phyloP scores from a whole-genome alignment of 1,140 invertebrate genomes.

The Zaprionus vittiger region DNA sequence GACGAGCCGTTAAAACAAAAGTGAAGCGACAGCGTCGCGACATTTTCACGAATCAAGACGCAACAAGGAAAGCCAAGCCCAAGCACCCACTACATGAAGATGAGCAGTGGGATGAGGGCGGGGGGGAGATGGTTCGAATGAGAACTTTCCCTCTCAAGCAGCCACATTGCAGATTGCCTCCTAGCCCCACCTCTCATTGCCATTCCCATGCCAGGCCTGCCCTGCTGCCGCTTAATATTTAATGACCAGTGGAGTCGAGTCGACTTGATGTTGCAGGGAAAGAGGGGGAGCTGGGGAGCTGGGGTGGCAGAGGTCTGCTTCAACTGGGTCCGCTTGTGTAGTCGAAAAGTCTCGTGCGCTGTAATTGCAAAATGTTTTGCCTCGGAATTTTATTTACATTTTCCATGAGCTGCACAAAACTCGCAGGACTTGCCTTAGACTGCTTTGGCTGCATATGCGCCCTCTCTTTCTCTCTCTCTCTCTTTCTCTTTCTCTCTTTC shows the following conservation, averaged over 20 bases:
- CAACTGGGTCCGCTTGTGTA: background rate
- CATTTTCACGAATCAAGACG: slow-evolving; percentile 66
- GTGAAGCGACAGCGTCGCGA: slow-evolving; percentile 48
- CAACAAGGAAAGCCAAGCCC: slow-evolving; percentile 11
- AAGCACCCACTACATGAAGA: background rate
- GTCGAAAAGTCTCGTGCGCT: slow-evolving; percentile 40
- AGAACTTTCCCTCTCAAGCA: slow-evolving; percentile 56
- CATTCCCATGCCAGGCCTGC: background rate
- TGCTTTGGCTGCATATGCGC: slow-evolving; percentile 6
- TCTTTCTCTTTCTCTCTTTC: background rate
- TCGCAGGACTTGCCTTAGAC: slow-evolving; percentile 32
- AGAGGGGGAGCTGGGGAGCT: background rate
- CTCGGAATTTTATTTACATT: slow-evolving; percentile 73
- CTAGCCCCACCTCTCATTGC: background rate
- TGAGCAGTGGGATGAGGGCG: background rate
- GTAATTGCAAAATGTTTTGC: slow-evolving; percentile 71
- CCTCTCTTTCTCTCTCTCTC: background rate
- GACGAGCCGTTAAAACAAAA: slow-evolving; percentile 50
- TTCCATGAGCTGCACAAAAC: slow-evolving; percentile 61
- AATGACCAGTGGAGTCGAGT: slow-evolving; percentile 59
- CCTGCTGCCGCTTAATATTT: slow-evolving; percentile 57
- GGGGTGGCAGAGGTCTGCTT: background rate
- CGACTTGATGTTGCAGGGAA: slow-evolving; percentile 7
- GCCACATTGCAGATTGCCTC: slow-evolving; percentile 14
- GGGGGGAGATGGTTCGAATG: background rate